phyloP scores from a whole-genome alignment of 2,113 vertebrate species.

The Mola mola region DNA sequence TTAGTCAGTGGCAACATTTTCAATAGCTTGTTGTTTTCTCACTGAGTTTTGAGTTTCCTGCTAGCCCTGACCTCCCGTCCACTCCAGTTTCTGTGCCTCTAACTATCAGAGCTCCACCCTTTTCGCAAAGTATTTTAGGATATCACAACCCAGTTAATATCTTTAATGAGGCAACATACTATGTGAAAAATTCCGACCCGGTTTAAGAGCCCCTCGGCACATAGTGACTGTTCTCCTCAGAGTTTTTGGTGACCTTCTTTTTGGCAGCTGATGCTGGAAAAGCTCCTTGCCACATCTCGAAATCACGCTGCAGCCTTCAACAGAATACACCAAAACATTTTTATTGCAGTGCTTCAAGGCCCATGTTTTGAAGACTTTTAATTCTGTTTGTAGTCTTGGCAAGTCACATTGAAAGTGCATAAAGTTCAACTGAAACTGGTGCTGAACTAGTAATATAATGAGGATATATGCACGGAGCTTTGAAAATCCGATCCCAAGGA shows the following conservation, averaged over 20 bases:
- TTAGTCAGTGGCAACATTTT: slow-evolving; percentile 8
- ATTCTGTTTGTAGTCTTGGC: slow-evolving; percentile 6
- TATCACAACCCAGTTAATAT: slow-evolving; percentile 37
- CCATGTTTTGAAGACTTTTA: too few species aligned
- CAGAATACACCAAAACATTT: slow-evolving; percentile 22
- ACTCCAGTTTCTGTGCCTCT: not conserved
- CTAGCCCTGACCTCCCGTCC: slow-evolving; percentile 1
- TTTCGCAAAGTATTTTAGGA: too few species aligned
- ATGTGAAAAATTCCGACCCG: slow-evolving; percentile 11
- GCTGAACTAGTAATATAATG: not conserved
- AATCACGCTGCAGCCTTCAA: slow-evolving; percentile 35
- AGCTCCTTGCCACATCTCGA: slow-evolving; percentile 9
- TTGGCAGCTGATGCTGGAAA: not conserved
- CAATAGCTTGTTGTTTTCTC: slow-evolving; percentile 7
- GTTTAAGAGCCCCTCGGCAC: slow-evolving; percentile 17
- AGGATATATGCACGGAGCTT: too few species aligned
- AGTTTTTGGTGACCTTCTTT: slow-evolving; percentile 39
- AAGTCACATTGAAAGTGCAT: slow-evolving; percentile 36
- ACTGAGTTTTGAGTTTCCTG: slow-evolving; percentile 14
- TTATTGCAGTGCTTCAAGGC: slow-evolving; percentile 14
- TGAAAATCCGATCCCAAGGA: too few species aligned
- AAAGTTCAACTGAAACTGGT: not conserved
- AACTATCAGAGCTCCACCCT: not conserved
- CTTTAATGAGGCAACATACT: slow-evolving; percentile 45
- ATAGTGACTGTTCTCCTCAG: slow-evolving; percentile 10